Evolutionary conservation across 2,797 vertebrate genomes (phyloP).

Genomic region (Meda fulgida): DNA sequence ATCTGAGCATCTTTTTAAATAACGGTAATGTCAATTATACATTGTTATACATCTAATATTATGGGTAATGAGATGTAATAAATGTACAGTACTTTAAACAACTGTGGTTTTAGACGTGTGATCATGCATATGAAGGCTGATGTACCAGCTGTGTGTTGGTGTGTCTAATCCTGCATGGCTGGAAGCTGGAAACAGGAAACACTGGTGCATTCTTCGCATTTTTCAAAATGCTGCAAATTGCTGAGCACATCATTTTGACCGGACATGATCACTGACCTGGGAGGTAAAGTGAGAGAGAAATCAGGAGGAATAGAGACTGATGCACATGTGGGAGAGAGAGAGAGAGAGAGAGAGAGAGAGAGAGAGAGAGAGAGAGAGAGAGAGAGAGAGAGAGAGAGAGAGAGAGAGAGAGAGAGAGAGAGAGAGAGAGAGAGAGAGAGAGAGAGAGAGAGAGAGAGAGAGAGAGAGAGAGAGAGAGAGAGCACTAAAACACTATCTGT

Average conservation of each 20-base stretch:
- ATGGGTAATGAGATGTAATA: background rate
- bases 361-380: conserved; percentile 21
- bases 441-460: background rate
- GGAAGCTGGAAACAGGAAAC: conserved; percentile 64
- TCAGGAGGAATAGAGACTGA: conserved; percentile 15
- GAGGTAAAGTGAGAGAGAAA: conserved; percentile 32
- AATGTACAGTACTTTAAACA: background rate
- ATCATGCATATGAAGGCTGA: background rate
- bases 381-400: conserved; percentile 23
- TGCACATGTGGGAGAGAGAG: background rate
- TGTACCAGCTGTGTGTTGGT: conserved; percentile 26
- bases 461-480: conserved; percentile 13
- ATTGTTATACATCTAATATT: background rate
- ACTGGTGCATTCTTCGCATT: conserved; percentile 64
- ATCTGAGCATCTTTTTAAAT: background rate
- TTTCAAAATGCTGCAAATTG: conserved; percentile 61
- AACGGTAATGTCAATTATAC: background rate
- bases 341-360: background rate
- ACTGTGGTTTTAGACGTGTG: background rate
- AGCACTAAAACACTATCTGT: conserved; percentile 14
- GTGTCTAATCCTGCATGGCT: conserved; percentile 54
- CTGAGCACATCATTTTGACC: conserved; percentile 59
- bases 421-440: conserved; percentile 14
- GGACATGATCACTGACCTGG: conserved; percentile 57
- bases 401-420: conserved; percentile 11